phyloP scores from a whole-genome alignment of 2,888 invertebrate species.

The Crepidodera aurea region DNA sequence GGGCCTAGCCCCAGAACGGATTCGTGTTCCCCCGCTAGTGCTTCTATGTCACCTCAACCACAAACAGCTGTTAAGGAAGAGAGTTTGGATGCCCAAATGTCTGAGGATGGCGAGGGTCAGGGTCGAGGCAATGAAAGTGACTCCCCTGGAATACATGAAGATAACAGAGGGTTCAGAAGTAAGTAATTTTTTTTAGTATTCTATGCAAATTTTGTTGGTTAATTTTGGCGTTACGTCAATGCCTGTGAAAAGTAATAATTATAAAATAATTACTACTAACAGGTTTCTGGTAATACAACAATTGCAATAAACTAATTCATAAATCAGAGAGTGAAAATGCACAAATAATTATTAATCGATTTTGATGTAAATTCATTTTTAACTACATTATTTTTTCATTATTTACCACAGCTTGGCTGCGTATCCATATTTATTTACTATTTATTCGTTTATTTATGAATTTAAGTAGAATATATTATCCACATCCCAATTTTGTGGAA shows the following conservation, averaged over 20 bases:
- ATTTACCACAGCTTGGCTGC: not conserved
- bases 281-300: not conserved
- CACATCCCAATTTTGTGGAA: too few species aligned
- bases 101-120: slow-evolving; percentile 66
- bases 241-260: not conserved
- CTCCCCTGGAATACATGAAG: slow-evolving; percentile 59
- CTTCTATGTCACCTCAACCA: slow-evolving; percentile 64
- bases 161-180: slow-evolving; percentile 67
- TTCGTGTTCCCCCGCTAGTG: slow-evolving; percentile 70
- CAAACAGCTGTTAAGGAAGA: slow-evolving; percentile 63
- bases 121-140: slow-evolving; percentile 57
- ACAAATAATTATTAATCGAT: slow-evolving; percentile 23
- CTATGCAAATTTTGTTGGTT: too few species aligned
- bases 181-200: slow-evolving; percentile 56
- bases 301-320: not conserved
- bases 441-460: too few species aligned
- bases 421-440: too few species aligned
- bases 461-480: too few species aligned
- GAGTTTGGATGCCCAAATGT: slow-evolving; percentile 67
- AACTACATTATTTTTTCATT: slow-evolving; percentile 35
- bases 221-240: too few species aligned
- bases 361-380: slow-evolving; percentile 28
- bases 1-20: slow-evolving; percentile 65
- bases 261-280: not conserved
- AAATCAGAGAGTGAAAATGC: not conserved